A percentile compares a stretch with the other conserved stretches of the same genome.
Conservation (phyloP, 2,888 invertebrate species). For the Epsilonema sp. region DNA sequence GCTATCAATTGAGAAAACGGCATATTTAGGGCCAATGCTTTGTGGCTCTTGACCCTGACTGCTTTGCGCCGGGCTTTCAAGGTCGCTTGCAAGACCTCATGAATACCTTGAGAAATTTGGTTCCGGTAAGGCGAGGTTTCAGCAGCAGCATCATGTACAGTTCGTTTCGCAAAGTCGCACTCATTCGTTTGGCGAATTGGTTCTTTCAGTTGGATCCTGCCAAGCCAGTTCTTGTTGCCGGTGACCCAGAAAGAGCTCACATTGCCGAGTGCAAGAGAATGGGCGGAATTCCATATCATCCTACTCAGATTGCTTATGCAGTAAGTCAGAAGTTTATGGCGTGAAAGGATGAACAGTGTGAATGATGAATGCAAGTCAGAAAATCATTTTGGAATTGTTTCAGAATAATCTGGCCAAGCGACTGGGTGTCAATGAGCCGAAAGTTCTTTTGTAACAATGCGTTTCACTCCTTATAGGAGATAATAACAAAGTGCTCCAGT, state of each 20-base stretch:
- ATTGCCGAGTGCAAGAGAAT: constrained; percentile 18
- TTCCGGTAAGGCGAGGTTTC: constrained; percentile 14
- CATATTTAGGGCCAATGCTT: constrained; percentile 26
- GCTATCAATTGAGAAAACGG: not conserved
- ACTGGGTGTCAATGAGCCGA: too few relatives aligned
- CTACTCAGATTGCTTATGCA: constrained; percentile 15
- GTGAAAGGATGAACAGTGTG: too few relatives aligned
- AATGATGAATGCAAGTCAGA: too few relatives aligned
- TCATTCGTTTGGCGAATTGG: too few relatives aligned
- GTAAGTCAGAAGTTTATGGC: too few relatives aligned
- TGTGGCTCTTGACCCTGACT: constrained; percentile 25
- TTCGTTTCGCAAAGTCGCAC: too few relatives aligned
- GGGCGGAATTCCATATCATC: constrained; percentile 25
- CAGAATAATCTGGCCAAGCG: too few relatives aligned
- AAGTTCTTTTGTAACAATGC: too few relatives aligned
- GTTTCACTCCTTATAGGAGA: too few relatives aligned
- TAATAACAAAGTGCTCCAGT: too few relatives aligned
- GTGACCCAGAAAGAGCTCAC: constrained; percentile 26
- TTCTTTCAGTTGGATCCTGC: constrained; percentile 9
- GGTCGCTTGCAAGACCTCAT: constrained; percentile 21
- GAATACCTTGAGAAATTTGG: constrained; percentile 20
- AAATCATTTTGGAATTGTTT: too few relatives aligned
- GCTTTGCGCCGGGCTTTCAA: constrained; percentile 24
- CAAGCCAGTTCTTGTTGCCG: constrained; percentile 21
- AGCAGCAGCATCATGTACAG: too few relatives aligned